These are phyloP conservation scores for Eupsilia transversa DNA, from an alignment of 2,888 invertebrate genomes.

Conservation along the genomic window DNA sequence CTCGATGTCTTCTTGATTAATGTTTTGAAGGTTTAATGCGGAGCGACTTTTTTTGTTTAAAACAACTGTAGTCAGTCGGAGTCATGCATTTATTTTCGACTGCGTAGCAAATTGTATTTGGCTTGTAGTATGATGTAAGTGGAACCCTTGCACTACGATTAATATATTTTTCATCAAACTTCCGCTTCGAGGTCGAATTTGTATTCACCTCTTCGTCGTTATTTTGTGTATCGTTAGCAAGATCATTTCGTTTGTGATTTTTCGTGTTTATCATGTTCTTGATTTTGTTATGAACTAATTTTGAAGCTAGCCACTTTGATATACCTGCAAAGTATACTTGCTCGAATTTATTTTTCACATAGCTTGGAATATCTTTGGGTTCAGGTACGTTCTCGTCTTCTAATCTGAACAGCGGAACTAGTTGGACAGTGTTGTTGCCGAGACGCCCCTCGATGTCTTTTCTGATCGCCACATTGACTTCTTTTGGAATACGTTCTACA, in stretches of 20 bases:
- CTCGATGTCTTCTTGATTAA: neutral
- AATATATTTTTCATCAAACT: neutral
- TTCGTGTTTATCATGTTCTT: neutral
- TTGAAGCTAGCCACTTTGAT: constrained; percentile 16
- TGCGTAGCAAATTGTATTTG: constrained; percentile 25
- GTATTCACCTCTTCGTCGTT: neutral
- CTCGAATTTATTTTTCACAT: constrained; percentile 8
- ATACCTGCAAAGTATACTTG: constrained; percentile 20
- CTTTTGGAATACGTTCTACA: constrained; percentile 7
- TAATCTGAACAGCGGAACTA: constrained; percentile 32
- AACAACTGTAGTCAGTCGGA: constrained; percentile 17
- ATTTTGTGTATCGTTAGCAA: neutral
- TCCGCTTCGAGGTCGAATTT: constrained; percentile 3
- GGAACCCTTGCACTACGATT: neutral
- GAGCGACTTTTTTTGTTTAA: neutral
- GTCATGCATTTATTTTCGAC: constrained; percentile 26
- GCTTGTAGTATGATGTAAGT: constrained; percentile 6
- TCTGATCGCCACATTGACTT: constrained; percentile 3
- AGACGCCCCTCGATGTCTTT: constrained; percentile 8
- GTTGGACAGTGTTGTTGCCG: neutral
- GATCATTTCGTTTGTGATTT: neutral
- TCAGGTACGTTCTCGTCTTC: neutral
- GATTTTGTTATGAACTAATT: neutral
- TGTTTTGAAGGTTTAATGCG: neutral
- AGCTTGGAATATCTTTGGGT: neutral